phyloP scores from a whole-genome alignment of 2,113 vertebrate genomes.

The Rhabdornis inornatus region DNA sequence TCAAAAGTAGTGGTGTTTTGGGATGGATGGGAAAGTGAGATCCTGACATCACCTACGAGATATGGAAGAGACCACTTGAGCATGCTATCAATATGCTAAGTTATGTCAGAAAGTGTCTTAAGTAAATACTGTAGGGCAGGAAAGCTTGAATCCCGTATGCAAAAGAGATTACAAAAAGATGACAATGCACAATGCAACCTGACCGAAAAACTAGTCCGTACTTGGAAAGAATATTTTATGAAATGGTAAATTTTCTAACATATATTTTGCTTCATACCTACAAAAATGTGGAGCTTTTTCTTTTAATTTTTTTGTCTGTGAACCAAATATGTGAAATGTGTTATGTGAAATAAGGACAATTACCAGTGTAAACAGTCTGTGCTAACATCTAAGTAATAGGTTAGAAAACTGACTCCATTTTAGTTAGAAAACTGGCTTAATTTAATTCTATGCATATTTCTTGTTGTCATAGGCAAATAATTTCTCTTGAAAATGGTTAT shows the following conservation, averaged over 20 bases:
- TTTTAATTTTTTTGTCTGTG: conserved; percentile 22
- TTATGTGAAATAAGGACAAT: conserved; percentile 59
- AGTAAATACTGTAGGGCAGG: not conserved
- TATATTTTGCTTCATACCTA: not conserved
- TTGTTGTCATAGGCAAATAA: not conserved
- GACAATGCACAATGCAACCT: not conserved
- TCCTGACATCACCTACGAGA: rapidly evolving
- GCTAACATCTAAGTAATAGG: conserved; percentile 6
- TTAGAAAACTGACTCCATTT: conserved; percentile 48
- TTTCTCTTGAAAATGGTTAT: not conserved
- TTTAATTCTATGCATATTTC: not conserved
- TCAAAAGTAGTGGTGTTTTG: not conserved
- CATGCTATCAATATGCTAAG: not conserved
- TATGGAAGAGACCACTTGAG: not conserved
- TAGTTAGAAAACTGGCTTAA: conserved; percentile 29
- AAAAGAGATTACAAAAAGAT: not conserved
- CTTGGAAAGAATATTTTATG: not conserved
- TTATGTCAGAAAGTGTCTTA: not conserved
- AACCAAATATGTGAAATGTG: conserved; percentile 28
- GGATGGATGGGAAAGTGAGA: not conserved
- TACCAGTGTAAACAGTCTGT: conserved; percentile 24
- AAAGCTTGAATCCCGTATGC: not conserved
- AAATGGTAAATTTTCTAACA: not conserved
- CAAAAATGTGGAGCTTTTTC: not conserved
- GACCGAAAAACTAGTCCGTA: not conserved